phyloP scores from a whole-genome alignment of 2,797 vertebrate species.

The Fratercula arctica region DNA sequence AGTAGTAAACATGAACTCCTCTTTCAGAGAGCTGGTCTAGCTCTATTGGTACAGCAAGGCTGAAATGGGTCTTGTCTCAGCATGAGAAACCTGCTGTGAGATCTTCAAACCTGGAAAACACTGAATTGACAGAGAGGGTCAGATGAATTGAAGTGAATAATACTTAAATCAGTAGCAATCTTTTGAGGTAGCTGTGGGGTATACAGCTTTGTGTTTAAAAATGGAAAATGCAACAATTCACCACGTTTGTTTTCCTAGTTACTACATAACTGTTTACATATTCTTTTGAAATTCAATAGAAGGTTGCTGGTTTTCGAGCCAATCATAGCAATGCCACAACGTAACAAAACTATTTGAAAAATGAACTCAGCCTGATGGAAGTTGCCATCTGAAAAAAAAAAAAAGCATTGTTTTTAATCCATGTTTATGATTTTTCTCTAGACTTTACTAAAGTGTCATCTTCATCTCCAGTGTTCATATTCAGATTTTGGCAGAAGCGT shows the following conservation, averaged over 20 bases:
- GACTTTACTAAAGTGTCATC: not conserved
- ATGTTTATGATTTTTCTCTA: not conserved
- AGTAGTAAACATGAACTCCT: not conserved
- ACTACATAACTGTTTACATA: not conserved
- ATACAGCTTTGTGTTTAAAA: not conserved
- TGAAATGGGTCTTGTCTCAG: not conserved
- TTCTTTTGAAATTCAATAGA: not conserved
- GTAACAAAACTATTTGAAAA: not conserved
- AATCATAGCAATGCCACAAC: not conserved
- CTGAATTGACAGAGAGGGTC: rapidly evolving
- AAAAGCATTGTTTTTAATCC: not conserved
- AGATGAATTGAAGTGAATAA: not conserved
- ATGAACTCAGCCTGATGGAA: not conserved
- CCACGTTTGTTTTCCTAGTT: not conserved
- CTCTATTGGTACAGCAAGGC: not conserved
- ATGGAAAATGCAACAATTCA: not conserved
- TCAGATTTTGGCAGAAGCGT: not conserved
- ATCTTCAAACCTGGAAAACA: not conserved
- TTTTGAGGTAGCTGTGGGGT: not conserved
- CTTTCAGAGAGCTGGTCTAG: not conserved
- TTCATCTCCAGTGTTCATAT: not conserved
- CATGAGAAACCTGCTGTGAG: not conserved
- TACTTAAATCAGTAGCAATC: not conserved
- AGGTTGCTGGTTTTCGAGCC: not conserved
- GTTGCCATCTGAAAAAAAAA: not conserved